A percentile compares a stretch with the other conserved stretches of the same genome.
Conservation (phyloP, 2,797 vertebrate species). For the Basileuterus tristriatus region DNA sequence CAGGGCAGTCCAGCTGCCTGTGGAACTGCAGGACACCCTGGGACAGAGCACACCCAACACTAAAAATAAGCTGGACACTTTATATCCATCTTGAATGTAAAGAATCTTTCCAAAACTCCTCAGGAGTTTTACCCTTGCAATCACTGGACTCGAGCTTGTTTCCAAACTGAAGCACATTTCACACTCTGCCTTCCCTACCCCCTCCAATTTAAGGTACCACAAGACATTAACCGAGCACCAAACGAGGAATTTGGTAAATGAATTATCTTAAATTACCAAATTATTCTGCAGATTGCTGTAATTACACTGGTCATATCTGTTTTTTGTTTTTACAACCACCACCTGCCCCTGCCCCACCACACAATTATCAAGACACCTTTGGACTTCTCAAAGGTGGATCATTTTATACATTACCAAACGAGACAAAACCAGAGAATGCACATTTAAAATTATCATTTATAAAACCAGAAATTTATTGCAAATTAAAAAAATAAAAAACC, state of each 20-base stretch:
- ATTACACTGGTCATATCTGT: background rate
- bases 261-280: background rate
- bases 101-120: conserved; percentile 24
- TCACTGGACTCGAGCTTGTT: fast-evolving
- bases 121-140: background rate
- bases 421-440: background rate
- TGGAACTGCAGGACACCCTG: background rate
- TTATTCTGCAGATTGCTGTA: background rate
- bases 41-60: background rate
- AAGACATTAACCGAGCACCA: fast-evolving
- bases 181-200: background rate
- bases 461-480: conserved; percentile 28
- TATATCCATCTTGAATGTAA: background rate
- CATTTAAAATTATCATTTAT: background rate
- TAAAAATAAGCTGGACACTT: conserved; percentile 39
- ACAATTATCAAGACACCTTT: background rate
- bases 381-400: background rate
- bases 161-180: background rate
- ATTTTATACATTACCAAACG: background rate
- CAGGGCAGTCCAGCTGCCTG: background rate
- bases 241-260: background rate
- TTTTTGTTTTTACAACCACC: background rate
- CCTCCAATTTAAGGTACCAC: background rate
- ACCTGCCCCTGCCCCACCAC: background rate
- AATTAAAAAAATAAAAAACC: background rate